phyloP scores from a whole-genome alignment of 2,888 invertebrate genomes.

The Tinea pellionella region DNA sequence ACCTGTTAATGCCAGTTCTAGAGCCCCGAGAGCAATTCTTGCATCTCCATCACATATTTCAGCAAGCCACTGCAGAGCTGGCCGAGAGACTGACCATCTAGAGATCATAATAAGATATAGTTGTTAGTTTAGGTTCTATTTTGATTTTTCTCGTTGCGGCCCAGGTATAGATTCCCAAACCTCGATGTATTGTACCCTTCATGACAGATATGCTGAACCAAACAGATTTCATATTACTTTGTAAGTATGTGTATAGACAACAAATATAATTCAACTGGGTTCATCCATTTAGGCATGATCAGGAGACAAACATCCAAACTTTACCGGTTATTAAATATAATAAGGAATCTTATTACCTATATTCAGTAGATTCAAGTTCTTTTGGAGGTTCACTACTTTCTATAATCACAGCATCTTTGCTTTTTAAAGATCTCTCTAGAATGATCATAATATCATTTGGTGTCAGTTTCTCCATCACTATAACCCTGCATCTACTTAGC shows the following conservation, averaged over 20 bases:
- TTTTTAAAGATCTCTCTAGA: slow-evolving; percentile 67
- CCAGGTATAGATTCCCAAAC: no score
- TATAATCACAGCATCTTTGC: slow-evolving; percentile 33
- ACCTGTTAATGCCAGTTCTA: slow-evolving; percentile 74
- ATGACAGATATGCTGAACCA: no score
- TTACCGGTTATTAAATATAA: no score
- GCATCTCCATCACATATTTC: slow-evolving; percentile 87
- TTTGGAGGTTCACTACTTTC: slow-evolving; percentile 26
- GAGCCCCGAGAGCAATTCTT: slow-evolving; percentile 78
- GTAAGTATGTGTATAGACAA: no score
- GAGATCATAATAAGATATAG: slow-evolving; percentile 5
- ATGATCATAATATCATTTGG: slow-evolving; percentile 71
- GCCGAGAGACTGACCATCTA: slow-evolving; percentile 59
- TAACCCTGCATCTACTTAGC: slow-evolving; percentile 81
- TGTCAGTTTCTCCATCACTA: slow-evolving; percentile 78
- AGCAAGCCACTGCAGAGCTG: slow-evolving; percentile 76
- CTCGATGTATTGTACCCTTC: no score
- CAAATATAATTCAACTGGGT: no score
- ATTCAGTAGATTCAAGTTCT: background rate
- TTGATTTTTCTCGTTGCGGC: no score
- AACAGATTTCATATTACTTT: background rate
- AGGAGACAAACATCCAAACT: no score
- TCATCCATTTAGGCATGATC: no score
- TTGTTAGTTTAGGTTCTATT: no score
- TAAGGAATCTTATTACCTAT: no score